These are phyloP conservation scores for Laothoe populi DNA, from an alignment of 2,888 invertebrate species.

Conservation along the genomic window DNA sequence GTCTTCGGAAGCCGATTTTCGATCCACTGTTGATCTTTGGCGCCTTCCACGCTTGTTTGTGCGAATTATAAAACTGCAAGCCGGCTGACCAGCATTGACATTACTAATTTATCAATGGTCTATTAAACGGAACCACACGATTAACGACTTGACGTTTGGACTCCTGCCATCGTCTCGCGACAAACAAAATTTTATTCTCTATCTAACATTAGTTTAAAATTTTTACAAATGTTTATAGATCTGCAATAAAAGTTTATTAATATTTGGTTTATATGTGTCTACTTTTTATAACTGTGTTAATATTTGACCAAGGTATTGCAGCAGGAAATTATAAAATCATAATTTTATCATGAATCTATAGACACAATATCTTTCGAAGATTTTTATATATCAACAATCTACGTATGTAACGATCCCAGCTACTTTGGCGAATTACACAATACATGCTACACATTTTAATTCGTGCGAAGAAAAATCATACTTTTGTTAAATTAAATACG, in stretches of 20 bases:
- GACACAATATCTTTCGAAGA: no score
- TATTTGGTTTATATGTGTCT: neutral
- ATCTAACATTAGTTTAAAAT: conserved; percentile 2
- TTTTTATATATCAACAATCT: no score
- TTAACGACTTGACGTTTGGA: conserved; percentile 29
- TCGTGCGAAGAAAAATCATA: no score
- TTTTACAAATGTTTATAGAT: neutral
- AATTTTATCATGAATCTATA: no score
- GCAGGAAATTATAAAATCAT: no score
- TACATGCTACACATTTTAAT: no score
- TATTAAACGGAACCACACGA: conserved; percentile 23
- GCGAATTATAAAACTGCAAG: conserved; percentile 35
- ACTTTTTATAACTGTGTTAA: neutral
- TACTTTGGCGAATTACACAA: no score
- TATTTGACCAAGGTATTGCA: no score
- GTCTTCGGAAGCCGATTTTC: no score
- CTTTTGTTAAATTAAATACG: no score
- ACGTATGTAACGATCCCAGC: no score
- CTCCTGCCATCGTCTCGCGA: conserved; percentile 11
- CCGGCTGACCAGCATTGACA: conserved; percentile 38
- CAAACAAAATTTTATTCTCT: neutral
- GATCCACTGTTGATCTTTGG: conserved; percentile 40
- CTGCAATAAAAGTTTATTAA: no score
- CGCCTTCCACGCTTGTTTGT: conserved; percentile 43
- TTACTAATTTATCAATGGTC: conserved; percentile 33